Evolutionary conservation across 2,113 vertebrate genomes (phyloP).

Genomic region (Indicator maculatus): DNA sequence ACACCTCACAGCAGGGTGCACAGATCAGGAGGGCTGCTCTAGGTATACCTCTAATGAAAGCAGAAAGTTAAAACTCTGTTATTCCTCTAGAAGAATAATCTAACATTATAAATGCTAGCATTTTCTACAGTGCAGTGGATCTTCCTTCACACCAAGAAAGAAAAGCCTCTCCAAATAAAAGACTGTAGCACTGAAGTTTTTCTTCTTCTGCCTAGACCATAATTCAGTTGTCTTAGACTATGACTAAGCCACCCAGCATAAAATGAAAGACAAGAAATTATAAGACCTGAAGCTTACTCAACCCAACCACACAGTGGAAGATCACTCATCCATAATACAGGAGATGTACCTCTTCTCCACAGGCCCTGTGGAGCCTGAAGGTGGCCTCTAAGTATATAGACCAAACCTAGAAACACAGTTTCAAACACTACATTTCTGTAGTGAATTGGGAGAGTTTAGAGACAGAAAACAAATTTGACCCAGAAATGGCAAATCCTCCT

Average conservation of each 20-base stretch:
- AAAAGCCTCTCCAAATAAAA: not conserved
- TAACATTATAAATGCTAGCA: not conserved
- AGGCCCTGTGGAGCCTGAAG: not conserved
- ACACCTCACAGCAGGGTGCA: not conserved
- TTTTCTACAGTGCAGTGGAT: not conserved
- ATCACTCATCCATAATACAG: not conserved
- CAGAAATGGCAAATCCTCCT: not conserved
- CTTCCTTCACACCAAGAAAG: not conserved
- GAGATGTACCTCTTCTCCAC: not conserved
- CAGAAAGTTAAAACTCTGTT: not conserved
- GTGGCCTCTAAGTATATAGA: not conserved
- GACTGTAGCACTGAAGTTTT: not conserved
- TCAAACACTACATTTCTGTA: not conserved
- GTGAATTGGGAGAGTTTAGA: not conserved
- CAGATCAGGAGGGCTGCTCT: not conserved
- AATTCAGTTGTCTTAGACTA: not conserved
- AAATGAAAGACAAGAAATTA: not conserved
- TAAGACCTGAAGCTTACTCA: not conserved
- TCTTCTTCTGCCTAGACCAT: not conserved
- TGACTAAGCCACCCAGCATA: not conserved
- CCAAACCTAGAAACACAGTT: not conserved
- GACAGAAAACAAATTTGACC: not conserved
- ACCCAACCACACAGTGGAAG: not conserved
- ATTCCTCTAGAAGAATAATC: not conserved
- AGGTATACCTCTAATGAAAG: not conserved